Evolutionary conservation across 2,888 invertebrate species (phyloP).

Genomic region (Heliconius charithonia): DNA sequence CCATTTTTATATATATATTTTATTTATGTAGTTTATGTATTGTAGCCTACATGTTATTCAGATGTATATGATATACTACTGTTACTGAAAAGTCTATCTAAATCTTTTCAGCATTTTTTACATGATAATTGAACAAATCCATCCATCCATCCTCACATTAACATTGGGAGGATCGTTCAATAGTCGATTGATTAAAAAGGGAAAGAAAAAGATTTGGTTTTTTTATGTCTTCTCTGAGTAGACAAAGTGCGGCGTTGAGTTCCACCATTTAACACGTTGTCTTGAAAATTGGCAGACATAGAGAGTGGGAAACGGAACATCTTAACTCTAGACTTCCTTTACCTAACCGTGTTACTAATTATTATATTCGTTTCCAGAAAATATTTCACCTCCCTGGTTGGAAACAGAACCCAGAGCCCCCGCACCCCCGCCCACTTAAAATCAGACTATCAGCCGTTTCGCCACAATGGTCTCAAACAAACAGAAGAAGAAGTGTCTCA

Average conservation of each 20-base stretch:
- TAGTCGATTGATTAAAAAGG: no score
- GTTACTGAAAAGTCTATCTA: no score
- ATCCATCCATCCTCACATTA: no score
- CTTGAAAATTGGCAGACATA: background rate
- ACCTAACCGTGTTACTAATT: background rate
- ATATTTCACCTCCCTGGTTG: fast-evolving
- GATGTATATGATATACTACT: no score
- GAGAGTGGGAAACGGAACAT: background rate
- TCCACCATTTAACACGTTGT: background rate
- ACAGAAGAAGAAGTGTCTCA: no score
- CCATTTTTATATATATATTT: background rate
- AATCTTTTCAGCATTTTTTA: no score
- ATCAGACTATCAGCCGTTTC: no score
- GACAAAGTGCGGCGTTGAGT: background rate
- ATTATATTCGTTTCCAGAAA: background rate
- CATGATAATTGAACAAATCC: no score
- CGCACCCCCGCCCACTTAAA: no score
- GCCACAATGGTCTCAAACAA: no score
- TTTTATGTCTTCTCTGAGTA: background rate
- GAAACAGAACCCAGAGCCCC: background rate
- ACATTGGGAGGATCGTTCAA: no score
- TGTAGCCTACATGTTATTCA: background rate
- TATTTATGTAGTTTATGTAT: no score
- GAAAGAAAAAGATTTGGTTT: background rate
- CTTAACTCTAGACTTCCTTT: background rate